These are phyloP conservation scores for Actinemys pallida DNA, from an alignment of 2,113 vertebrate species.

Conservation along the genomic window DNA sequence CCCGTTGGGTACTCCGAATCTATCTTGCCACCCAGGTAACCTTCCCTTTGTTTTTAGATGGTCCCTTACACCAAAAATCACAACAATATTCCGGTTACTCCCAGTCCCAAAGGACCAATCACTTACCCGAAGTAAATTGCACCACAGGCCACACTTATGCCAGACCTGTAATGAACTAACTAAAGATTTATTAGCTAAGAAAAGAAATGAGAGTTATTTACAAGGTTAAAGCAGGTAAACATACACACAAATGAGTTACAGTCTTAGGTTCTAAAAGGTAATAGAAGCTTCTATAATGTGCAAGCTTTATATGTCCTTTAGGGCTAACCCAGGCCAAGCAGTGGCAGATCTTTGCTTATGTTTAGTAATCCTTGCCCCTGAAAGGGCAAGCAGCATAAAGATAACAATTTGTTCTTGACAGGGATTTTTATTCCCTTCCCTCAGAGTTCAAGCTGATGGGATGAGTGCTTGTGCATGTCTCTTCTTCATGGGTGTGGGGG, in stretches of 20 bases:
- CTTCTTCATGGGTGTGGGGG: no score
- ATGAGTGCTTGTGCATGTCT: no score
- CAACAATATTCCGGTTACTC: no score
- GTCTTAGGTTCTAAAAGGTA: neutral
- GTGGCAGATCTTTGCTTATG: neutral
- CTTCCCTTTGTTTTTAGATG: no score
- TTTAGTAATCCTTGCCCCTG: neutral
- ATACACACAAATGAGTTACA: neutral
- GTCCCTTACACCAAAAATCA: no score
- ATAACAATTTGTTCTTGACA: no score
- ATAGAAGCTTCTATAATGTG: neutral
- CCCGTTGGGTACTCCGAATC: neutral
- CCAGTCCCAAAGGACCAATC: no score
- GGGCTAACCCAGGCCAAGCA: neutral
- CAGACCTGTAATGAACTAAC: neutral
- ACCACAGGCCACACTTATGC: neutral
- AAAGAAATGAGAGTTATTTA: no score
- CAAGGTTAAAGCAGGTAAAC: neutral
- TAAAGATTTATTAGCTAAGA: neutral
- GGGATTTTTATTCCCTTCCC: no score
- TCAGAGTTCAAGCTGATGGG: no score
- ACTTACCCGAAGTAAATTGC: no score
- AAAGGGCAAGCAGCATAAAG: neutral
- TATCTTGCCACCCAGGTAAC: no score
- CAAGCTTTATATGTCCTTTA: neutral